Evolutionary conservation across 2,888 invertebrate genomes (phyloP).

Genomic region (Xylota segnis): DNA sequence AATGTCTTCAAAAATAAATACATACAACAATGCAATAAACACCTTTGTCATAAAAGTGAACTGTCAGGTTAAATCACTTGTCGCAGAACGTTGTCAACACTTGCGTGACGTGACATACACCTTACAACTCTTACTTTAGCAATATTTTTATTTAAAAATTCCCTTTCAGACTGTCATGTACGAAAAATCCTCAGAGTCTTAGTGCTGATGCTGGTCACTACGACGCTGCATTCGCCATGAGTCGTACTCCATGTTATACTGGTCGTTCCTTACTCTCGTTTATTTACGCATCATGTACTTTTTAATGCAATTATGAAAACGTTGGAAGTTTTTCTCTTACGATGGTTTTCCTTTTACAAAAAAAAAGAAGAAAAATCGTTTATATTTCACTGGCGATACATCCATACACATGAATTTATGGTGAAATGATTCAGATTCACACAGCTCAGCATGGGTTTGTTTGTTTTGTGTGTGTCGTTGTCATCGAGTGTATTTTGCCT

Average conservation of each 20-base stretch:
- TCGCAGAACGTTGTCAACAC: background rate
- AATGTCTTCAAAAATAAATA: too few relatives aligned
- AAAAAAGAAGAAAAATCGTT: constrained; percentile 1
- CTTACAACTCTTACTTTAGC: background rate
- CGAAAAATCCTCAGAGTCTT: constrained; percentile 23
- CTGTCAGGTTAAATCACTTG: constrained; percentile 7
- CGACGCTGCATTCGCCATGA: background rate
- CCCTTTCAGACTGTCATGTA: constrained; percentile 6
- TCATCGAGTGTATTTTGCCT: constrained; percentile 46
- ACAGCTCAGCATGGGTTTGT: background rate
- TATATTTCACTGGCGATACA: constrained; percentile 49
- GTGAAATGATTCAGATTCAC: constrained; percentile 23
- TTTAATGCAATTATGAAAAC: constrained; percentile 61
- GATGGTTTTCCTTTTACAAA: background rate
- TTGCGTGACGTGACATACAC: constrained; percentile 2
- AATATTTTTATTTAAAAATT: constrained; percentile 22
- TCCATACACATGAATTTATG: constrained; percentile 46
- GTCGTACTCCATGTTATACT: background rate
- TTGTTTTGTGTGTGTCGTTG: constrained; percentile 25
- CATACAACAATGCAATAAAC: background rate
- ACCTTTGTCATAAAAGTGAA: background rate
- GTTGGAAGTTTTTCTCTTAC: constrained; percentile 40
- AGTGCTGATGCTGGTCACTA: constrained; percentile 35
- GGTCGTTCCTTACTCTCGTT: constrained; percentile 17
- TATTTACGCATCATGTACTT: constrained; percentile 32